phyloP scores from a whole-genome alignment of 2,113 vertebrate genomes.

The Panthera leo region DNA sequence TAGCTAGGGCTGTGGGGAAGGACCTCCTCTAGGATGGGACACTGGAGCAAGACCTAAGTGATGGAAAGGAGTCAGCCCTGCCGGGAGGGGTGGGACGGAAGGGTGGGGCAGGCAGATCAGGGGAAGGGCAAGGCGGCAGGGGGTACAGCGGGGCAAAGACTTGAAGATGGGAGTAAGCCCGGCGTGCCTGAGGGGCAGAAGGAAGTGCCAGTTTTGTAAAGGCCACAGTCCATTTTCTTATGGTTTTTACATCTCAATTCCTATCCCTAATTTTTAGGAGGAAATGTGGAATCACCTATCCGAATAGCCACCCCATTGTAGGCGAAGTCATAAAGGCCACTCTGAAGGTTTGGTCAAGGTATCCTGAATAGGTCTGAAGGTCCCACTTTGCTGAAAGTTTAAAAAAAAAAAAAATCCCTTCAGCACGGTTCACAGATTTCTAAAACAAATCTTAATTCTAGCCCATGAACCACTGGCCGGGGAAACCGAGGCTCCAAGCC shows the following conservation, averaged over 20 bases:
- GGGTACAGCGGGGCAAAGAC: not conserved
- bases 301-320: not conserved
- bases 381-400: not conserved
- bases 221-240: not conserved
- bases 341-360: not conserved
- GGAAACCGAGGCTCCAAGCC: not conserved
- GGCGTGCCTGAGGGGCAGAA: not conserved
- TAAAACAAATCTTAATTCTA: not conserved
- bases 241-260: not conserved
- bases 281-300: not conserved
- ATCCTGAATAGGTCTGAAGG: not conserved
- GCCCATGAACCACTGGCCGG: not conserved
- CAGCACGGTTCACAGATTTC: not conserved
- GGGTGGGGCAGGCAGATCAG: accelerated
- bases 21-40: not conserved
- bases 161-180: not conserved
- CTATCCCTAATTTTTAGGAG: not conserved
- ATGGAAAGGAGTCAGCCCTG: not conserved
- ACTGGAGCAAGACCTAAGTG: not conserved
- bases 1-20: not conserved
- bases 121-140: not conserved
- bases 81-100: no score
- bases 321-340: not conserved
- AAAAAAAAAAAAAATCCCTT: not conserved
- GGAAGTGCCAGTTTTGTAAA: not conserved